phyloP scores from a whole-genome alignment of 2,113 vertebrate genomes.

The Dolichotis patagonum region DNA sequence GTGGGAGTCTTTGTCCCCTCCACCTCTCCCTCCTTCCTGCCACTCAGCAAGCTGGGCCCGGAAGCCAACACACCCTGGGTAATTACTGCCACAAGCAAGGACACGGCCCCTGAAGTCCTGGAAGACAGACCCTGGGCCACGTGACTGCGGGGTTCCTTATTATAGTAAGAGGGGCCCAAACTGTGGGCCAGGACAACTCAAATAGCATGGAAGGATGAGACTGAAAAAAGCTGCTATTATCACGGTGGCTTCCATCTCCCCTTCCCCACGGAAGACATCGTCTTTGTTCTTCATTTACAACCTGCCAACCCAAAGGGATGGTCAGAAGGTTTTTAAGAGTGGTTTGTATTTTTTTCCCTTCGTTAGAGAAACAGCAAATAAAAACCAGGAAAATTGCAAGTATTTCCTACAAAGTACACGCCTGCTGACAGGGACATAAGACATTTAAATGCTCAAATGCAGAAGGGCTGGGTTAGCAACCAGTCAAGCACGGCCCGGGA shows the following conservation, averaged over 20 bases:
- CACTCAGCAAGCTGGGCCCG: background rate
- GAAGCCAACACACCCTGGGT: background rate
- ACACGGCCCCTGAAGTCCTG: background rate
- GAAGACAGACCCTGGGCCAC: background rate
- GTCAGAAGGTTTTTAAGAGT: background rate
- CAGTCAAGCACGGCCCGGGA: too few species aligned
- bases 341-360: background rate
- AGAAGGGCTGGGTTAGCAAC: background rate
- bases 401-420: background rate
- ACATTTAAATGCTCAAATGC: background rate
- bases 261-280: background rate
- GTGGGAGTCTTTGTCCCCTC: background rate
- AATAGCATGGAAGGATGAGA: background rate
- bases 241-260: background rate
- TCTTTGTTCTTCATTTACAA: background rate
- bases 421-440: background rate
- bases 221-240: background rate
- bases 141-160: slow-evolving; percentile 57
- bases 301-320: background rate
- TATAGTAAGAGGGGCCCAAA: slow-evolving; percentile 20
- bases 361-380: background rate
- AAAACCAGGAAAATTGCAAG: background rate
- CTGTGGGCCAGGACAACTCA: background rate
- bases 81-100: background rate
- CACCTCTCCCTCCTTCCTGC: background rate